Conservation (phyloP, 37 sponge, comb jelly and placozoan genomes). For the Crambe crambe region DNA sequence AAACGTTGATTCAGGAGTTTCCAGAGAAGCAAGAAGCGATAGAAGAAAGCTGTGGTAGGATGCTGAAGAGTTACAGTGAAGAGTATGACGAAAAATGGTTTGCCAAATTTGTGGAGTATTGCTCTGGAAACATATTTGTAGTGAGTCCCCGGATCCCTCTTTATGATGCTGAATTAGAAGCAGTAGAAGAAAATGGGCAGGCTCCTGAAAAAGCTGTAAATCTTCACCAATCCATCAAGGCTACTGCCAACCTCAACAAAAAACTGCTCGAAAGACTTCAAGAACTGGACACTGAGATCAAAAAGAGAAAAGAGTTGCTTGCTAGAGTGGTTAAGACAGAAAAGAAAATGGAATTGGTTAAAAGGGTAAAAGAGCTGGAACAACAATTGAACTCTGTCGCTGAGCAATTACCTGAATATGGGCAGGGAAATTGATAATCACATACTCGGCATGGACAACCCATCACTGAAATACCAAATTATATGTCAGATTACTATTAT, state of each 20-base stretch:
- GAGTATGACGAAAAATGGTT: slow-evolving; percentile 34
- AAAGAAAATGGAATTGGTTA: slow-evolving; percentile 4
- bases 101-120: slow-evolving; percentile 23
- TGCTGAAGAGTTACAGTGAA: slow-evolving; percentile 19
- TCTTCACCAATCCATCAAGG: slow-evolving; percentile 21
- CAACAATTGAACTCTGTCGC: neutral
- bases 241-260: slow-evolving; percentile 36
- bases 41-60: slow-evolving; percentile 16
- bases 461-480: no score
- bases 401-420: neutral
- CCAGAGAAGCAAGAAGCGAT: slow-evolving; percentile 52
- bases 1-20: slow-evolving; percentile 35
- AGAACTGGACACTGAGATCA: slow-evolving; percentile 17
- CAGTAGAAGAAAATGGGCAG: slow-evolving; percentile 15
- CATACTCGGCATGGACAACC: no score
- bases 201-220: neutral
- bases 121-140: slow-evolving; percentile 29
- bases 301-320: slow-evolving; percentile 23
- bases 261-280: slow-evolving; percentile 11
- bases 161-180: slow-evolving; percentile 19
- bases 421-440: neutral
- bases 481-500: no score
- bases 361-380: slow-evolving; percentile 11
- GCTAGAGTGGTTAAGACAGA: slow-evolving; percentile 10
- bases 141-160: slow-evolving; percentile 29